Evolutionary conservation across 2,113 vertebrate genomes (phyloP).

Genomic region (Philantomba maxwellii): DNA sequence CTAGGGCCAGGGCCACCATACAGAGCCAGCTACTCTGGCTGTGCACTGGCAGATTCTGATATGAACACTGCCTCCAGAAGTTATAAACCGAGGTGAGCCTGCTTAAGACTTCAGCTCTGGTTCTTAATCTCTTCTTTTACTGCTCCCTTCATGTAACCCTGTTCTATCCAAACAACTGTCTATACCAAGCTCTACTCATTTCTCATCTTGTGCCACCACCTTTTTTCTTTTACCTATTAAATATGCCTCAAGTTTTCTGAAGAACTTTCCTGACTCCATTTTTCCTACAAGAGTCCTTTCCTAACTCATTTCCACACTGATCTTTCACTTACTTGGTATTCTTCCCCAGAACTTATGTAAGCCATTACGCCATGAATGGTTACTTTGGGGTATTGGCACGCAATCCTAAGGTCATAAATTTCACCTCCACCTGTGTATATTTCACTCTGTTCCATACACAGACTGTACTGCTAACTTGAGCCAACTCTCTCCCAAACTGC

Average conservation of each 20-base stretch:
- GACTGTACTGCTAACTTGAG: background rate
- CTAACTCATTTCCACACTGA: background rate
- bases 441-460: background rate
- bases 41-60: background rate
- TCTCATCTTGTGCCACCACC: background rate
- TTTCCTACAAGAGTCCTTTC: background rate
- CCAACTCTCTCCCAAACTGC: background rate
- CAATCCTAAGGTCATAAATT: background rate
- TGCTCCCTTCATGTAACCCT: background rate
- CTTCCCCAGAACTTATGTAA: background rate
- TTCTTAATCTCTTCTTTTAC: background rate
- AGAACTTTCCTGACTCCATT: background rate
- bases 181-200: background rate
- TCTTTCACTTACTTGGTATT: slow-evolving; percentile 4
- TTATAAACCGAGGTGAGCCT: background rate
- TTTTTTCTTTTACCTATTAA: background rate
- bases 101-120: background rate
- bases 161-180: background rate
- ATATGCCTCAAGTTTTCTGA: background rate
- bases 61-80: background rate
- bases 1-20: background rate
- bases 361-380: background rate
- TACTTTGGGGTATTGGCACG: background rate
- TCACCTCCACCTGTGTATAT: background rate
- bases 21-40: background rate